Base-by-base conservation (phyloP, 2,888 invertebrate genomes). In the Polyommatus icarus region DNA sequence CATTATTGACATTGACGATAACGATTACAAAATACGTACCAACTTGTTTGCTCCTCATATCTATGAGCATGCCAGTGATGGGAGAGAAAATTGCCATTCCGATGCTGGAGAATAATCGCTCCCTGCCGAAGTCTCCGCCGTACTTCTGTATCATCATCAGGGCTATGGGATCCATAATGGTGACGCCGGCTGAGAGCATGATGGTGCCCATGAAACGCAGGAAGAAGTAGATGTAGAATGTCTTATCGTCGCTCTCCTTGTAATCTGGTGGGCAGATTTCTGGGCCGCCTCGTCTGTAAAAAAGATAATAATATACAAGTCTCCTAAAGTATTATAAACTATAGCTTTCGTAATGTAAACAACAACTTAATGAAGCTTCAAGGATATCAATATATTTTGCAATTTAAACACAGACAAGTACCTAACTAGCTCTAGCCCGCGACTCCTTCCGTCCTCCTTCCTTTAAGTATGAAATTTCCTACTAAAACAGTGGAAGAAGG, bases 121-220 rank as follows among this genome's bases (percentile, higher is more conserved):
- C 97, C 84, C 97, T 95, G 0, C 97, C 97, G 87, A 97, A 97
- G 87, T 97, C 97, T 0, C 97, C 97, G 0, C 97, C 97, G 84
- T 97, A 96, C 85, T 97, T 96, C 87, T 97, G 97, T 82, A 98
- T 97, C 95, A 97, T 96, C 15, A 97, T 97, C 80, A 98, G 91
- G 0, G 98, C 97, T 80, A 98, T 97, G 0, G 98, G 98, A 90
- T 98, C 98, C 96, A 98, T 96, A 78, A 98, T 96, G 15, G 97
- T 97, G 0, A 98, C 97, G n/a, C 97, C 97, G 46, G 97, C 97
- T 6, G 97, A 96, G 85, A 97, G 93, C 95, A 97, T 97, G 6
- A 97, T 96, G 50, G 97, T 97, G 1, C 97, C 98, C 83, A 97
- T 91, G 82, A 98, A 96, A 85, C 98, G 94, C 80, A 98, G 85